These are phyloP conservation scores for Catharus bicknelli DNA, from an alignment of 2,113 vertebrate species.

Conservation along the genomic window DNA sequence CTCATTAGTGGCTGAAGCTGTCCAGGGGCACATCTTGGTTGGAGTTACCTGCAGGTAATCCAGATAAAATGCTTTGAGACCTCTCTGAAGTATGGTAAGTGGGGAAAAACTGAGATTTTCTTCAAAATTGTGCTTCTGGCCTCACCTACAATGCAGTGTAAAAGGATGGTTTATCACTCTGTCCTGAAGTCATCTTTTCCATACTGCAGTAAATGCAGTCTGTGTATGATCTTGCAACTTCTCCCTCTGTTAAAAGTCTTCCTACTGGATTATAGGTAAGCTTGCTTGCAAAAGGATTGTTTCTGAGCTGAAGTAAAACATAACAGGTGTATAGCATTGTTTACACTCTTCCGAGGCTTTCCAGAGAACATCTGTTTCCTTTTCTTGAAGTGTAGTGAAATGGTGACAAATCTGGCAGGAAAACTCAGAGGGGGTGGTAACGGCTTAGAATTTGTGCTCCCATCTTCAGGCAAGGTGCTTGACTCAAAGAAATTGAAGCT, in stretches of 20 bases:
- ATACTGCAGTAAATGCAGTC: background rate
- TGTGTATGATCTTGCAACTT: background rate
- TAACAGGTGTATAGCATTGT: background rate
- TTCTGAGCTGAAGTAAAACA: background rate
- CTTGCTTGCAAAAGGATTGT: background rate
- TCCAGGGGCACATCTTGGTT: background rate
- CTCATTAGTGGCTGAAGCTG: background rate
- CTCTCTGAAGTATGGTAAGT: background rate
- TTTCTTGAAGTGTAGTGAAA: background rate
- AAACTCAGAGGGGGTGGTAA: background rate
- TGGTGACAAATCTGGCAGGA: background rate
- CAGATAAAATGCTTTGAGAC: background rate
- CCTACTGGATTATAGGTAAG: background rate
- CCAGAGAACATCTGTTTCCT: background rate
- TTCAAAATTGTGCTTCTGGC: background rate
- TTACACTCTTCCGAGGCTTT: background rate
- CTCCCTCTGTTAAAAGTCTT: background rate
- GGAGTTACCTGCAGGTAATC: background rate
- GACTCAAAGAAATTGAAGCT: background rate
- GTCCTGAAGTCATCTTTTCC: background rate
- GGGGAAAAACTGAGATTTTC: background rate
- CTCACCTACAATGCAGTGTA: background rate
- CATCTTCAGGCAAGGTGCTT: background rate
- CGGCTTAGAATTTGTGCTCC: background rate
- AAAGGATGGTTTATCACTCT: background rate